Percentiles rank a stretch among this genome's conserved stretches.
Conservation (phyloP, 1,140 invertebrate genomes). For the Drosophila insularis region DNA sequence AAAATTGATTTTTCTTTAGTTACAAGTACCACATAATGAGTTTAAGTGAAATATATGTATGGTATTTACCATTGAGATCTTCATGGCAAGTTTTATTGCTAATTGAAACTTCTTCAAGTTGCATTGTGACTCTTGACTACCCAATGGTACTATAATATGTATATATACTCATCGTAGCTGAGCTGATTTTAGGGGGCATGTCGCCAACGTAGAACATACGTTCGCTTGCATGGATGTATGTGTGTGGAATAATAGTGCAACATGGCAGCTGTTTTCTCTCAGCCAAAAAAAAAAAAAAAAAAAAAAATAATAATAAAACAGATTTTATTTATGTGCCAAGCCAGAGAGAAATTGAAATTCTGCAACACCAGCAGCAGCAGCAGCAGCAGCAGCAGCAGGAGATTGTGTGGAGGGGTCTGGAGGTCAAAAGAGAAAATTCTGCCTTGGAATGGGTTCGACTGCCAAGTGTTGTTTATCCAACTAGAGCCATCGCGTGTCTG, state of each 20-base stretch:
- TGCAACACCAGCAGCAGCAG: conserved; percentile 34
- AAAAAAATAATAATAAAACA: conserved; percentile 75
- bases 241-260: conserved; percentile 1
- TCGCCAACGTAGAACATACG: conserved; percentile 16
- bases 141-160: conserved; percentile 11
- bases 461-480: conserved; percentile 30
- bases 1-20: not conserved
- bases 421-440: conserved; percentile 8
- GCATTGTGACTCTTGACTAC: conserved; percentile 45
- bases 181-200: conserved; percentile 13
- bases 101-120: conserved; percentile 68
- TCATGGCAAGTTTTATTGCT: conserved; percentile 54
- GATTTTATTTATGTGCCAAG: conserved; percentile 76
- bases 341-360: conserved; percentile 73
- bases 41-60: conserved; percentile 12
- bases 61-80: conserved; percentile 11
- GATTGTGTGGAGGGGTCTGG: not conserved
- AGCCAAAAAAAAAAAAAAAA: conserved; percentile 29
- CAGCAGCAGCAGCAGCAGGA: no score
- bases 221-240: not conserved
- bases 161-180: conserved; percentile 3
- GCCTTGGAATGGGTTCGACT: conserved; percentile 8
- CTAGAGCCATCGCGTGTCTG: conserved; percentile 26
- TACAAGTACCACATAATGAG: conserved; percentile 6
- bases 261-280: conserved; percentile 53